Percentiles rank a stretch among this genome's conserved stretches.
These are phyloP conservation scores for Thamnaconus septentrionalis DNA, from an alignment of 2,113 vertebrate species.

Conservation along the genomic window DNA sequence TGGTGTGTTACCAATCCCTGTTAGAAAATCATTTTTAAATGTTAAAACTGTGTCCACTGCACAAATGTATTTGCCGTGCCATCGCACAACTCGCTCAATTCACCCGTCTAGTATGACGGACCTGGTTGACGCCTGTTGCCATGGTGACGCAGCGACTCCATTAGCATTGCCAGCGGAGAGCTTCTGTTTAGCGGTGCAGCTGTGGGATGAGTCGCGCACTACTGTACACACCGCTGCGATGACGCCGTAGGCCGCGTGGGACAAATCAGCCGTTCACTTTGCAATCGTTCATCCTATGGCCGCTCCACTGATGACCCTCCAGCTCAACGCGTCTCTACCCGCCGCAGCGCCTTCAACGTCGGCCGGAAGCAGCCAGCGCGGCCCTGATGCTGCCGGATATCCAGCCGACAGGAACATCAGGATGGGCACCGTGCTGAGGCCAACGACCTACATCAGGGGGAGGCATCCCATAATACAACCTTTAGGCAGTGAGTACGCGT, in stretches of 20 bases:
- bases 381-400: slow-evolving; percentile 19
- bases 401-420: slow-evolving; percentile 14
- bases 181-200: slow-evolving; percentile 8
- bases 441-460: slow-evolving; percentile 1
- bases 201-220: slow-evolving; percentile 7
- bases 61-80: too few relatives aligned
- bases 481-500: slow-evolving; percentile 45
- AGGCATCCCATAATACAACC: slow-evolving; percentile 32
- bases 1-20: too few relatives aligned
- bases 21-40: too few relatives aligned
- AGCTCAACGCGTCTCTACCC: slow-evolving; percentile 20
- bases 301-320: slow-evolving; percentile 45
- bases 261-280: neutral
- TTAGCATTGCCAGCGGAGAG: neutral
- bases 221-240: neutral
- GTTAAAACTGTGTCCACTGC: too few relatives aligned
- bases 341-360: slow-evolving; percentile 15
- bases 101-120: neutral
- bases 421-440: slow-evolving; percentile 28
- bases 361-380: slow-evolving; percentile 18
- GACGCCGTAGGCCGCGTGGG: neutral
- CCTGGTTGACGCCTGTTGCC: slow-evolving; percentile 28
- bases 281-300: neutral
- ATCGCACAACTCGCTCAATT: too few relatives aligned
- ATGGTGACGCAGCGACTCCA: slow-evolving; percentile 45